Percentiles rank a stretch among this genome's conserved stretches.
Evolutionary conservation across 2,113 vertebrate species (phyloP).

Genomic region (Protomyctophum bolini): DNA sequence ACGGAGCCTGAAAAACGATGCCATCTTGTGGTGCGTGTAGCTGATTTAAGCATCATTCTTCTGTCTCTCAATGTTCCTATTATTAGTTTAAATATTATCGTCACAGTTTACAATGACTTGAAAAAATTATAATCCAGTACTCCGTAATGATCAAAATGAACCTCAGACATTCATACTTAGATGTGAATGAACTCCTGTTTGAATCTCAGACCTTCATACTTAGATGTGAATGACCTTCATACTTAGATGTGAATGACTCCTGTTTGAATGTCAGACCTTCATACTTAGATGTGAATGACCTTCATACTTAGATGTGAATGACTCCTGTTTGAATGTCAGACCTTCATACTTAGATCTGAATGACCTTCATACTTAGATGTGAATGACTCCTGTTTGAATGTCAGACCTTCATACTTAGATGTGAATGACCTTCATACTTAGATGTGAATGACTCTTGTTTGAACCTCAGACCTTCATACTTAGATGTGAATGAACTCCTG

Average conservation of each 20-base stretch:
- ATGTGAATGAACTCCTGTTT: not conserved
- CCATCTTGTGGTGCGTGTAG: slow-evolving; percentile 58
- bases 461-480: slow-evolving; percentile 35
- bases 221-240: slow-evolving; percentile 12
- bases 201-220: slow-evolving; percentile 35
- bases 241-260: slow-evolving; percentile 55
- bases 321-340: too few species aligned
- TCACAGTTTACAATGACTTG: slow-evolving; percentile 25
- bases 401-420: slow-evolving; percentile 29
- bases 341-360: slow-evolving; percentile 12
- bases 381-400: too few species aligned
- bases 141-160: slow-evolving; percentile 32
- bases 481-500: slow-evolving; percentile 16
- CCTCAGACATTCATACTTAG: slow-evolving; percentile 28
- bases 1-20: slow-evolving; percentile 28
- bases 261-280: slow-evolving; percentile 25
- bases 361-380: slow-evolving; percentile 20
- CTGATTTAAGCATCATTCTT: not conserved
- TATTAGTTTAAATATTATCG: not conserved
- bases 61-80: not conserved
- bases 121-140: slow-evolving; percentile 20
- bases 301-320: slow-evolving; percentile 16
- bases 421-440: slow-evolving; percentile 15
- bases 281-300: slow-evolving; percentile 20
- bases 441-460: not conserved